Conservation (phyloP, 2,797 vertebrate genomes). For the Enteromius thamalakanensis region DNA sequence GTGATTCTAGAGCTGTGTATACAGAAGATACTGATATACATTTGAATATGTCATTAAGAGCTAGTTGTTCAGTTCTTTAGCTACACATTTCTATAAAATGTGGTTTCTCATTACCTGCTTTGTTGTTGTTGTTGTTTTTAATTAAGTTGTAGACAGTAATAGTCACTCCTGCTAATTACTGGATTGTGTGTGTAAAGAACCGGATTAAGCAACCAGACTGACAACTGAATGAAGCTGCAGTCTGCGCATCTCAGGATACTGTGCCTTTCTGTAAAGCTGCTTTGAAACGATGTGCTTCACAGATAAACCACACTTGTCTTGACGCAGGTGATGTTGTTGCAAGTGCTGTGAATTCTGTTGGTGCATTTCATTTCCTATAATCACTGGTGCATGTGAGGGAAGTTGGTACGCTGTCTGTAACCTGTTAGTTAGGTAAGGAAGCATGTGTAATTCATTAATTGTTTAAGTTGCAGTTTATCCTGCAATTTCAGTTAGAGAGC, state of each 20-base stretch:
- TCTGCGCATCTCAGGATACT: neutral
- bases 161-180: neutral
- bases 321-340: neutral
- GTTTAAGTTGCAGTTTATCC: neutral
- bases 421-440: neutral
- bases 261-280: neutral
- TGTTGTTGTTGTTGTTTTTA: neutral
- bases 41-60: neutral
- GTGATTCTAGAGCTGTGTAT: neutral
- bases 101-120: neutral
- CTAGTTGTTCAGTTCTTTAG: neutral
- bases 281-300: neutral
- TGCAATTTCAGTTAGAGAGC: neutral
- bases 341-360: neutral
- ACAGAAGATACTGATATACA: neutral
- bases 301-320: neutral
- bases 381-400: neutral
- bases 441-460: neutral
- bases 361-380: neutral
- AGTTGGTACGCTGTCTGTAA: neutral
- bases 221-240: neutral
- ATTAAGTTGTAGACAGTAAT: neutral
- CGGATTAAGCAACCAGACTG: neutral
- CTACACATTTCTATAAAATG: neutral
- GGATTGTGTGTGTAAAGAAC: neutral